Percentiles rank a stretch among this genome's conserved stretches.
Conservation (phyloP, 2,113 vertebrate species). For the Barnardius zonarius region DNA sequence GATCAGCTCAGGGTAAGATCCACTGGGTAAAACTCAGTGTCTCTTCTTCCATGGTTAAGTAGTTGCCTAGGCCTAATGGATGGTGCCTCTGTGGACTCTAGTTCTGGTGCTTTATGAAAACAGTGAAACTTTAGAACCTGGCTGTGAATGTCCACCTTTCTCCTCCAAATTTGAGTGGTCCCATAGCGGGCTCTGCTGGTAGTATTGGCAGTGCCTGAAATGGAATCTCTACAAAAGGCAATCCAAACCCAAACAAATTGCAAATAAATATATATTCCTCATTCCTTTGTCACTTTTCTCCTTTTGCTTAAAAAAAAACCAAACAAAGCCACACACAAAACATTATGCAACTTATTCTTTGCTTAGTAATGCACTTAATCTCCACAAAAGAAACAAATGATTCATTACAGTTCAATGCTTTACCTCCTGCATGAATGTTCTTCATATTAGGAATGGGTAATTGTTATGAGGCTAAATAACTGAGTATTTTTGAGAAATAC, state of each 20-base stretch:
- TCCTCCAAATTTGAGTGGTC: slow-evolving; percentile 43
- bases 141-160: slow-evolving; percentile 16
- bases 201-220: slow-evolving; percentile 22
- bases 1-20: background rate
- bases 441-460: slow-evolving; percentile 69
- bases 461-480: slow-evolving; percentile 70
- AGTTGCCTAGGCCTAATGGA: background rate
- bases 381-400: slow-evolving; percentile 68
- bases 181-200: slow-evolving; percentile 57
- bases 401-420: slow-evolving; percentile 56
- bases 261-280: background rate
- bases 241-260: background rate
- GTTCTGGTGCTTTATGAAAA: background rate
- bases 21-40: accelerated
- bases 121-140: background rate
- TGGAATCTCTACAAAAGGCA: background rate
- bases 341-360: slow-evolving; percentile 50
- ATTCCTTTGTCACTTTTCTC: slow-evolving; percentile 17
- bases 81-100: background rate
- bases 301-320: background rate
- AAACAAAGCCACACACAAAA: background rate
- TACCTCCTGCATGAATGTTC: slow-evolving; percentile 56
- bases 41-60: background rate
- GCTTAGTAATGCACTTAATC: slow-evolving; percentile 64
- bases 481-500: slow-evolving; percentile 66